Conservation (phyloP, 1,140 invertebrate genomes). For the Yoshiicerus persimilis region DNA sequence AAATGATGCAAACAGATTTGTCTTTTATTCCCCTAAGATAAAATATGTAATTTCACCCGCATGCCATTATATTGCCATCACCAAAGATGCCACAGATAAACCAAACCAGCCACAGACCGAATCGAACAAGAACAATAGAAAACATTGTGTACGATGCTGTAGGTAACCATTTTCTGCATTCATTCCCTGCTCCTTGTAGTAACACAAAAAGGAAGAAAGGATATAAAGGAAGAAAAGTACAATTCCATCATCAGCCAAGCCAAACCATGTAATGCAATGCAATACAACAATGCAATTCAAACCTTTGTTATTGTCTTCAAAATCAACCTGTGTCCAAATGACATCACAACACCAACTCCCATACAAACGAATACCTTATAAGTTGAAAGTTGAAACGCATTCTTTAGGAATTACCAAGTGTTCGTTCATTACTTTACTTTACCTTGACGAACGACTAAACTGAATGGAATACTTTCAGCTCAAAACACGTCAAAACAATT, state of each 20-base stretch:
- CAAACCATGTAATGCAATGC: background rate
- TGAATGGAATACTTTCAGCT: background rate
- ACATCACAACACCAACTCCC: background rate
- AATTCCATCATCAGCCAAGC: background rate
- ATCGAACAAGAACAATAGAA: slow-evolving; percentile 31
- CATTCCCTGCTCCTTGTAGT: background rate
- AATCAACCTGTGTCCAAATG: background rate
- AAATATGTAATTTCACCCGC: background rate
- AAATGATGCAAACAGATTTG: no score
- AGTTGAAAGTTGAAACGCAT: background rate
- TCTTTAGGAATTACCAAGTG: background rate
- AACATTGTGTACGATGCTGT: slow-evolving; percentile 29
- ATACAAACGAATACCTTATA: background rate
- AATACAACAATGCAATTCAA: background rate
- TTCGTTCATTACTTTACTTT: background rate
- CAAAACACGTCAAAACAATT: background rate
- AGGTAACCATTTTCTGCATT: slow-evolving; percentile 25
- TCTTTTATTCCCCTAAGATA: no score
- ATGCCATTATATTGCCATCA: background rate
- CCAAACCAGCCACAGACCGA: slow-evolving; percentile 29
- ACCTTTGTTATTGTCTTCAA: background rate
- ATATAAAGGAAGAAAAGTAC: background rate
- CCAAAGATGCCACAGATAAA: background rate
- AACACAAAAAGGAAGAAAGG: slow-evolving; percentile 9
- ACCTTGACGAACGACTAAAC: background rate